Base-by-base conservation (phyloP, 2,888 invertebrate genomes). In the Habrosyne pyritoides region DNA sequence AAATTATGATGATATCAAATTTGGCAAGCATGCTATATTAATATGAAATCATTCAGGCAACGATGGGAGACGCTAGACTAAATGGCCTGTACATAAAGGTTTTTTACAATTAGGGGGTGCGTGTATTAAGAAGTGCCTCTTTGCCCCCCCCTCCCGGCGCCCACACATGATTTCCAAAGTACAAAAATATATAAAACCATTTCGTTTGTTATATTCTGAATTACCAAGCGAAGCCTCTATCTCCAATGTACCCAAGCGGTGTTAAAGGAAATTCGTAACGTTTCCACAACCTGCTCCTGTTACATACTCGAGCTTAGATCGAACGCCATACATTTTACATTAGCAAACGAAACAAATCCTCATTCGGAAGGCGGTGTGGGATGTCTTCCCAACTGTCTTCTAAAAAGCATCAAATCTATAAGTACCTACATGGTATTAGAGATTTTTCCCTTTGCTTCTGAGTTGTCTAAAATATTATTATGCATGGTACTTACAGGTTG, bases 321-420 rank as follows among this genome's bases (percentile, higher is more conserved):
- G 69, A 69, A 68, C 56, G 56, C 58, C 64, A 79, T 81, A 76
- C 79, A 82, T 81, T 77, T 79, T 77, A 75, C 79, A 82, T 79
- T 65, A 81, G 79, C 62, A 66, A 70, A 69, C 72, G 75, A 71
- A 72, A 73, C 67, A 75, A 73, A 69, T 69, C 63, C 71, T 63
- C 57, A 61, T 62, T 69, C 60, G 54, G 60, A 63, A 62, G 55
- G 57, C 54, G 56, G 57, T 66, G 54, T 18, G 42, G 18, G 61
- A 60, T 52, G 53, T 53, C 33, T 21, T 49, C 12, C 22, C 26
- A 53, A 51, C 51, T 46, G 14, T 24, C 10, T 24, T 24, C 24
- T 2, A 14, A 18, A 18, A 8, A 42, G 30, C 30, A 30, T 50
- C 50, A 50, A 28, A 49, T 12, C 21, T 21, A 26, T 8, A 24